Conservation (phyloP, 37 sponge, comb jelly and placozoan genomes). For the Agelas oroides region DNA sequence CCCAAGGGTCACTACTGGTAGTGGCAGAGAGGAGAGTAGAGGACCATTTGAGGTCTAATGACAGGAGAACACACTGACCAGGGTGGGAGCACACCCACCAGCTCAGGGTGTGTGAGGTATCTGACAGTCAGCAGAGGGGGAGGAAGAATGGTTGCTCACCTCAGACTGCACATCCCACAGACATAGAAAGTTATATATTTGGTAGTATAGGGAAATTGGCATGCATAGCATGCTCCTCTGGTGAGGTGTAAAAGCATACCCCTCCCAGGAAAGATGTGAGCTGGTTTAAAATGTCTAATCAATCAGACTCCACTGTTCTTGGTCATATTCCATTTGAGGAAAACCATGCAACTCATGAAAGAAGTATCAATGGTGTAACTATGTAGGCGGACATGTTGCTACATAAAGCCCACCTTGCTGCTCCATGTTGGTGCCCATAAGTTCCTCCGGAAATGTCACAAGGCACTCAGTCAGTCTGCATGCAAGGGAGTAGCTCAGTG, state of each 20-base stretch:
- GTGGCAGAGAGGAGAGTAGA: not conserved
- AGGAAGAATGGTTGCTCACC: not conserved
- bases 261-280: too few relatives aligned
- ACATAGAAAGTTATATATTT: too few relatives aligned
- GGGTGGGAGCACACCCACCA: slow-evolving; percentile 45
- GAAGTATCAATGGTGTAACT: too few relatives aligned
- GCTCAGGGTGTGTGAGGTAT: slow-evolving; percentile 14
- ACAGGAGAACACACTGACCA: slow-evolving; percentile 60
- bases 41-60: slow-evolving; percentile 66
- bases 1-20: not conserved
- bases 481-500: slow-evolving; percentile 62
- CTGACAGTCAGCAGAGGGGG: not conserved
- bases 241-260: too few relatives aligned
- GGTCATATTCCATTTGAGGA: too few relatives aligned
- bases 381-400: too few relatives aligned
- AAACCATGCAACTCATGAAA: too few relatives aligned
- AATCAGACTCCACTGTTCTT: too few relatives aligned
- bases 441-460: slow-evolving; percentile 39
- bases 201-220: too few relatives aligned
- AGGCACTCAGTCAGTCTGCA: slow-evolving; percentile 47
- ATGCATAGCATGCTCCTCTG: too few relatives aligned
- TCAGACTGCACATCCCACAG: too few relatives aligned
- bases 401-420: not conserved
- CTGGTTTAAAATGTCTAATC: too few relatives aligned
- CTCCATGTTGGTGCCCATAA: not conserved